A percentile compares a stretch with the other conserved stretches of the same genome.
Conservation (phyloP, 1,140 invertebrate genomes). For the Colletes latitarsis region DNA sequence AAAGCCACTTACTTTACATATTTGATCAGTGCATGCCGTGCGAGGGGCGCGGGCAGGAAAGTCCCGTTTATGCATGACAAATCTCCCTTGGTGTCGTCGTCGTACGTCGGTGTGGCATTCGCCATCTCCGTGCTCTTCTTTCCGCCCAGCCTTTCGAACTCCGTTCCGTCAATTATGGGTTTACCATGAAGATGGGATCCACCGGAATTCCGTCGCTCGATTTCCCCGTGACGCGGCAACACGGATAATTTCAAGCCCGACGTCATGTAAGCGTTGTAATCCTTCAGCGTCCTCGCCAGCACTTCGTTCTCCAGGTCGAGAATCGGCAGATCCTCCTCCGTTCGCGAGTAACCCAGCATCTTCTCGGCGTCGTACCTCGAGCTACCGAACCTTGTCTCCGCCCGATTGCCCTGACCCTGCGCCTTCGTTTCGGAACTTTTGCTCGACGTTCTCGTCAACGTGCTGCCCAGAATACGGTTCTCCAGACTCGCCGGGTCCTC, state of each 20-base stretch:
- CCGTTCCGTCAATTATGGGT: slow-evolving; percentile 55
- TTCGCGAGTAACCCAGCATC: slow-evolving; percentile 75
- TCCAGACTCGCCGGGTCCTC: slow-evolving; percentile 50
- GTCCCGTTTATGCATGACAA: slow-evolving; percentile 79
- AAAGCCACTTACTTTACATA: slow-evolving; percentile 78
- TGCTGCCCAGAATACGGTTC: slow-evolving; percentile 54
- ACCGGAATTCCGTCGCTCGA: slow-evolving; percentile 6
- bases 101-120: background rate
- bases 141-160: slow-evolving; percentile 9
- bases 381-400: slow-evolving; percentile 1
- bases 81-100: slow-evolving; percentile 70
- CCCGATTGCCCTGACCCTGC: background rate
- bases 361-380: slow-evolving; percentile 68
- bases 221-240: slow-evolving; percentile 19
- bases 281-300: slow-evolving; percentile 71
- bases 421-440: background rate
- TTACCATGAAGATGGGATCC: slow-evolving; percentile 43
- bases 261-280: slow-evolving; percentile 74
- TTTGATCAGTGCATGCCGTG: slow-evolving; percentile 78
- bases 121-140: slow-evolving; percentile 13
- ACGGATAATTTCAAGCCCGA: slow-evolving; percentile 57
- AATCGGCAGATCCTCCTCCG: slow-evolving; percentile 71
- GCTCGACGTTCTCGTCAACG: slow-evolving; percentile 21
- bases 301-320: slow-evolving; percentile 75
- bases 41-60: slow-evolving; percentile 77